Conservation (phyloP, 2,888 invertebrate genomes). For the Hedychridium roseum region DNA sequence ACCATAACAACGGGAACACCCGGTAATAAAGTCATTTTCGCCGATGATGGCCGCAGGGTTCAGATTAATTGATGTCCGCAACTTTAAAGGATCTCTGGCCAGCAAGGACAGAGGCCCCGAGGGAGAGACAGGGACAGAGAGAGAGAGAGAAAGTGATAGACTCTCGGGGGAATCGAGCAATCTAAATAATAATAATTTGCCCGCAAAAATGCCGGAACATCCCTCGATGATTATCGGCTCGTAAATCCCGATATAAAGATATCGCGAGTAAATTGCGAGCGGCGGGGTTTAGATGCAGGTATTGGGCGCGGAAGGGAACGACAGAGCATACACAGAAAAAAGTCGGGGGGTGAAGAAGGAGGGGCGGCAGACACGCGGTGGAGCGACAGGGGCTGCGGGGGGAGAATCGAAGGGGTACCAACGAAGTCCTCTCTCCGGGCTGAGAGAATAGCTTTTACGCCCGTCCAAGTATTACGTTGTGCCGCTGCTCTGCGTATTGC, state of each 20-base stretch:
- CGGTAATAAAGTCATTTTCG: constrained; percentile 61
- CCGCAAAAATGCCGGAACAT: constrained; percentile 61
- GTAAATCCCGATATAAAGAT: constrained; percentile 62
- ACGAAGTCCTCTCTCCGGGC: no score
- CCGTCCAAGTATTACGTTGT: constrained; percentile 36
- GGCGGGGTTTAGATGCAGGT: constrained; percentile 1
- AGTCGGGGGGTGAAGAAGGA: constrained; percentile 3
- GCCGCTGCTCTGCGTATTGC: constrained; percentile 51
- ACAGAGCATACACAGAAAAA: constrained; percentile 14
- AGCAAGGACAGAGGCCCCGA: no score
- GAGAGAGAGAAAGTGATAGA: constrained; percentile 30
- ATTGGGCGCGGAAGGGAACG: constrained; percentile 33
- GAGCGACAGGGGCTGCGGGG: constrained; percentile 5
- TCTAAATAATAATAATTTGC: constrained; percentile 63
- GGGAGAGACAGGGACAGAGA: constrained; percentile 2
- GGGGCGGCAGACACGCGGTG: constrained; percentile 6
- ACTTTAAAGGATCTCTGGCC: no score
- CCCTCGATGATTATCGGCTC: constrained; percentile 63
- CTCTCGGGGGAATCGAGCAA: constrained; percentile 44
- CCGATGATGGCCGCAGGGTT: constrained; percentile 32
- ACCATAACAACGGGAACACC: no score
- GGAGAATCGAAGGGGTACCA: constrained; percentile 1
- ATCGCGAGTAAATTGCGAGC: constrained; percentile 62
- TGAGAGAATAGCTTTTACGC: no score
- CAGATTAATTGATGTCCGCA: constrained; percentile 49